Evolutionary conservation across 2,888 invertebrate species (phyloP).

Genomic region (Lasioglossum oenotherae): DNA sequence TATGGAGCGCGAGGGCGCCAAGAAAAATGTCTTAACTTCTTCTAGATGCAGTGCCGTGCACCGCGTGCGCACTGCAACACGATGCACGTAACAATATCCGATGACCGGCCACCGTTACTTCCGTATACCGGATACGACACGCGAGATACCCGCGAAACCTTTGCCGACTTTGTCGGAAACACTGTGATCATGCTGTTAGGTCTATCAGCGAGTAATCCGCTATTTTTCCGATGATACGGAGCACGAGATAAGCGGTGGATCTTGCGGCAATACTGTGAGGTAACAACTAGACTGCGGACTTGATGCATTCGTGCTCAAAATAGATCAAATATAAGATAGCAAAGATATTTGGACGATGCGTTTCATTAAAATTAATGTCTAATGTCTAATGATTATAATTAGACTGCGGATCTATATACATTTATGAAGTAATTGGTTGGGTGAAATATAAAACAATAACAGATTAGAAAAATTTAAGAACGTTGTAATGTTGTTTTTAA

Average conservation of each 20-base stretch:
- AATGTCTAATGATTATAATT: no score
- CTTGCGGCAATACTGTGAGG: not conserved
- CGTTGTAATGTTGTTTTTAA: no score
- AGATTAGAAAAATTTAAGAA: no score
- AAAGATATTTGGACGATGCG: no score
- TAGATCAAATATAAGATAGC: no score
- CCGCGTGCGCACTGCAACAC: not conserved
- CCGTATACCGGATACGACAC: constrained; percentile 33
- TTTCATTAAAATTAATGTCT: no score
- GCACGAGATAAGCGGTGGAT: not conserved
- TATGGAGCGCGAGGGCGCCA: constrained; percentile 58
- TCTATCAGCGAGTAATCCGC: not conserved
- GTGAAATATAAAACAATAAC: no score
- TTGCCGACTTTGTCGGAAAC: not conserved
- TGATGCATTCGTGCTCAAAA: not conserved
- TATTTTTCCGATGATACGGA: not conserved
- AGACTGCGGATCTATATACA: no score
- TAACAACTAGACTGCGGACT: not conserved
- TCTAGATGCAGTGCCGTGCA: not conserved
- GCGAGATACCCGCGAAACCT: constrained; percentile 18
- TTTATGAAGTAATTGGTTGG: no score
- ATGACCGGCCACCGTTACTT: constrained; percentile 34
- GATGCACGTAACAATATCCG: constrained; percentile 29
- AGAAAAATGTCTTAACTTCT: constrained; percentile 55
- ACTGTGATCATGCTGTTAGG: not conserved